A percentile compares a stretch with the other conserved stretches of the same genome.
Conservation (phyloP, 2,888 invertebrate species). For the Cyrtodaria siliqua region DNA sequence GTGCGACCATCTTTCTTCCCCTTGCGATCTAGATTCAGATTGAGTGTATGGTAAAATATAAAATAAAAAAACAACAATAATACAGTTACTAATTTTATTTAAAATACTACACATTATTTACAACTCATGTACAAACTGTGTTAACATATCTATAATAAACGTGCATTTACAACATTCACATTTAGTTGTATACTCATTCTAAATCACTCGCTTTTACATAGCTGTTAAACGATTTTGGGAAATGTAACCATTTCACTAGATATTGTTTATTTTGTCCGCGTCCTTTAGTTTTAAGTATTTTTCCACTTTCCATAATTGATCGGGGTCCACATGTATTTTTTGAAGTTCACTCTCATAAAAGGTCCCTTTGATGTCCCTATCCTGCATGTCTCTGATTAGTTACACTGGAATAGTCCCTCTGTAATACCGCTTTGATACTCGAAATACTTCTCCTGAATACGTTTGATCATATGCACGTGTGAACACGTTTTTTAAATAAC, state of each 20-base stretch:
- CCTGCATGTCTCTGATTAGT: slow-evolving; percentile 44
- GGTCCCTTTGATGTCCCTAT: slow-evolving; percentile 52
- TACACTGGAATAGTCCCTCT: slow-evolving; percentile 53
- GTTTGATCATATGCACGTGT: slow-evolving; percentile 54
- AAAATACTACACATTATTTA: too few species aligned
- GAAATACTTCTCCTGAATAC: slow-evolving; percentile 58
- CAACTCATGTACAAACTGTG: too few species aligned
- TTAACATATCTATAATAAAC: too few species aligned
- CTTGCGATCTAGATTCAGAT: too few species aligned
- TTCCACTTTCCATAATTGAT: slow-evolving; percentile 58
- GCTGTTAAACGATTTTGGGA: slow-evolving; percentile 59
- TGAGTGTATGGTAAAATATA: too few species aligned
- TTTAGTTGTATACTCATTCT: neutral
- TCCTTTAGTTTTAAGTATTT: slow-evolving; percentile 54
- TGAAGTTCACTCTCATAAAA: slow-evolving; percentile 59
- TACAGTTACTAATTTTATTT: too few species aligned
- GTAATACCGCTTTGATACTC: slow-evolving; percentile 39
- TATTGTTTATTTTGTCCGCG: slow-evolving; percentile 53
- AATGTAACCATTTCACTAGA: slow-evolving; percentile 63
- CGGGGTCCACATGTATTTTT: slow-evolving; percentile 41
- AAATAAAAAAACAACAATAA: too few species aligned
- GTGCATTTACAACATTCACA: too few species aligned
- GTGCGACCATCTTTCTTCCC: too few species aligned
- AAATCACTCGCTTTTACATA: slow-evolving; percentile 56
- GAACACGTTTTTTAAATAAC: slow-evolving; percentile 49